Evolutionary conservation across 2,888 invertebrate genomes (phyloP), one percentile per base, ranked within the genome.

Genomic region (Drosophila monieri): DNA sequence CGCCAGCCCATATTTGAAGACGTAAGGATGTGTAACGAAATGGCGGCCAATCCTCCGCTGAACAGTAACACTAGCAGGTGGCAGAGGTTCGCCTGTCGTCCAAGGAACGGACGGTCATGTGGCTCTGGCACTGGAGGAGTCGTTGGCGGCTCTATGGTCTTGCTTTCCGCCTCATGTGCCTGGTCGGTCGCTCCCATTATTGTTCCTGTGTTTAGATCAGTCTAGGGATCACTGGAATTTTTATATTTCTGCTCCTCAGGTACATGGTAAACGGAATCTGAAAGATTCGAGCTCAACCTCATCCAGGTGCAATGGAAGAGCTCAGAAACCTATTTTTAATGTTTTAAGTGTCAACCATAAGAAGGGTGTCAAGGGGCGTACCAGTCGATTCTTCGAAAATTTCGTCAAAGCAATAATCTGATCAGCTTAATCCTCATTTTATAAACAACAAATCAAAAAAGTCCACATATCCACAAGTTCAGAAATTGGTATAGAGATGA

Each of bases 21-120:
- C 0, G 72, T 56, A 9, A 85, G 41, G 2, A 86, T 85, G 60
- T 89, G 89, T 39, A 85, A 77, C 12, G 74, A 54, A 32, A 85
- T 75, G 1, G 90, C 89, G 0, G 83, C 85, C 15, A 90, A 52
- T 25, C 85, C 83, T 27, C 89, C 90, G 14, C 88, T 80, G 0
- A 91, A 54, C 39, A 91, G 88, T 15, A 90, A 77, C 15, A 81
- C 35, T 2, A 35, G 14, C 14, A 35, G 6, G n/a, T 35, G 35
- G 35, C 35, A 35, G 35, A 35, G 35, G 35, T 35, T 35, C 14
- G 35, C 14, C 35, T 35, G 35, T 2, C 35, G 35, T n/a, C 35
- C 35, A 35, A 35, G 35, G 14, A 35, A 2, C 2, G 5, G n/a
- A 6, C n/a, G 35, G 2, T n/a, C 35, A 35, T n/a, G n/a, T 35